phyloP scores from a whole-genome alignment of 2,797 vertebrate species.

The Cirrhinus mrigala region DNA sequence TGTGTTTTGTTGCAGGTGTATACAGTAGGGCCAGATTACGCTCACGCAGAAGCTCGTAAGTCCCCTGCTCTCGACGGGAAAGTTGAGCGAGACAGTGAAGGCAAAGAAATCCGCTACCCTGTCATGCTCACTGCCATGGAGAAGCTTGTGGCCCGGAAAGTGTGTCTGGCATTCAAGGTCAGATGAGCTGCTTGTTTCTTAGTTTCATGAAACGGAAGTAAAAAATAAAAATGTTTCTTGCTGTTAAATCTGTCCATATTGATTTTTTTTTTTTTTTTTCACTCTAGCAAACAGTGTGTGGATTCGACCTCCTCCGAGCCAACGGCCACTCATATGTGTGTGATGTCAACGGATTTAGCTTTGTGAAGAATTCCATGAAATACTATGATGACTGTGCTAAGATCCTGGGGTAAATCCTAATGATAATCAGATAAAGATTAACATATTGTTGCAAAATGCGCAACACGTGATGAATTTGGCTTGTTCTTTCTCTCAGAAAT shows the following conservation, averaged over 20 bases:
- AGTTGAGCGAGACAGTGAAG: constrained; percentile 97
- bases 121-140: constrained; percentile 99
- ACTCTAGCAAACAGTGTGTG: constrained; percentile 96
- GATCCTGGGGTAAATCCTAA: constrained; percentile 88
- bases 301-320: constrained; percentile 96
- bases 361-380: constrained; percentile 99
- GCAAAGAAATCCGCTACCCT: constrained; percentile 97
- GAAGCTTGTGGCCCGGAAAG: constrained; percentile 96
- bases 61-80: constrained; percentile 97
- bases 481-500: constrained; percentile 79
- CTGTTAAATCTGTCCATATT: neutral
- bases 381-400: constrained; percentile 99
- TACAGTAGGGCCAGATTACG: constrained; percentile 97
- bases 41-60: constrained; percentile 96
- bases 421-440: neutral
- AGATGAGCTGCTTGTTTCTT: neutral
- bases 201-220: neutral
- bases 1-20: constrained; percentile 84
- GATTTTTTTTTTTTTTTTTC: constrained; percentile 19
- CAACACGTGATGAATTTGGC: neutral
- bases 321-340: constrained; percentile 98
- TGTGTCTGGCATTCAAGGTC: constrained; percentile 98
- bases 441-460: neutral
- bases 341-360: constrained; percentile 98
- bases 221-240: neutral